Conservation (phyloP, 2,797 vertebrate species). For the Typhlichthys subterraneus region DNA sequence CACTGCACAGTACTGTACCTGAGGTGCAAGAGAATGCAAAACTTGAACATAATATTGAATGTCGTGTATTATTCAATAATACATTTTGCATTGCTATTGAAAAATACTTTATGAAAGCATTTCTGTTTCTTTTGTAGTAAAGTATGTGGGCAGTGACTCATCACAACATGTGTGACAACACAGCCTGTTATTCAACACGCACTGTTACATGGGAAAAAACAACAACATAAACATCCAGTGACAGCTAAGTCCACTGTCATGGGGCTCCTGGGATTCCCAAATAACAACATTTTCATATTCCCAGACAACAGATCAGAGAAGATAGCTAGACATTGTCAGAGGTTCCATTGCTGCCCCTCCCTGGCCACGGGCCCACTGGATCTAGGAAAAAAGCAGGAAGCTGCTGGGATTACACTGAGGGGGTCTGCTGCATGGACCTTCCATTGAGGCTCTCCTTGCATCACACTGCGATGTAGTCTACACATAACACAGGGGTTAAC, state of each 20-base stretch:
- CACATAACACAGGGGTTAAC: slow-evolving; percentile 16
- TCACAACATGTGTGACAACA: neutral
- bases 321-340: slow-evolving; percentile 52
- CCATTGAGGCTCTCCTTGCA: neutral
- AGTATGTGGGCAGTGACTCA: neutral
- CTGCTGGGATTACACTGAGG: slow-evolving; percentile 52
- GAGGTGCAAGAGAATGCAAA: neutral
- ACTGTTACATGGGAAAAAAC: neutral
- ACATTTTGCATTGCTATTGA: neutral
- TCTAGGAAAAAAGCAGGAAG: slow-evolving; percentile 52
- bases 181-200: neutral
- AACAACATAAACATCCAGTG: slow-evolving; percentile 4
- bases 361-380: slow-evolving; percentile 46
- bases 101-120: neutral
- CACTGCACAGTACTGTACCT: too few species aligned
- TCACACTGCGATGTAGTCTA: neutral
- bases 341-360: slow-evolving; percentile 57
- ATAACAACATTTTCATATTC: slow-evolving; percentile 40
- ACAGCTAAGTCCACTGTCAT: slow-evolving; percentile 6
- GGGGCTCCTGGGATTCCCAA: slow-evolving; percentile 18
- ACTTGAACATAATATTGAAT: too few species aligned
- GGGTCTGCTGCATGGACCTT: slow-evolving; percentile 30
- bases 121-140: neutral
- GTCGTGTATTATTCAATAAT: neutral
- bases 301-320: slow-evolving; percentile 33